Evolutionary conservation across 2,888 invertebrate species (phyloP).

Genomic region (Eumerus sabulonum): DNA sequence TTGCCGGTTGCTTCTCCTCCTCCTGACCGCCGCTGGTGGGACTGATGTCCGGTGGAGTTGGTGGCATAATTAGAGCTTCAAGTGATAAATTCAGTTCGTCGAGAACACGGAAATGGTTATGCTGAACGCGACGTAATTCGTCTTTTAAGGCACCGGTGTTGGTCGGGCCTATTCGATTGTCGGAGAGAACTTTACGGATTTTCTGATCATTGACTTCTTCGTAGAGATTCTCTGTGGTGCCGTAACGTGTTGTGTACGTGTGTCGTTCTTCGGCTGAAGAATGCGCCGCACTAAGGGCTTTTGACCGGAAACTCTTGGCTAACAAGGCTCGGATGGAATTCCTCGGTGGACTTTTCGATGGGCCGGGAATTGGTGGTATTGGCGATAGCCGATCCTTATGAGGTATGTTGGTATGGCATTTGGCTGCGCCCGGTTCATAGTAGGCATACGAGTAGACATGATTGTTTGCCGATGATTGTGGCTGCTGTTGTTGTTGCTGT

Average conservation of each 20-base stretch:
- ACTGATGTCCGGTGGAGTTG: conserved; percentile 79
- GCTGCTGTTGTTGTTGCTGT: conserved; percentile 70
- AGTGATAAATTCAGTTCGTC: conserved; percentile 92
- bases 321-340: conserved; percentile 77
- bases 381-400: conserved; percentile 73
- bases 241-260: conserved; percentile 88
- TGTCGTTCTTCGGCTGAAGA: conserved; percentile 80
- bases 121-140: conserved; percentile 90
- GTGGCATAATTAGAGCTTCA: conserved; percentile 94
- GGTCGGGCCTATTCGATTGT: conserved; percentile 83
- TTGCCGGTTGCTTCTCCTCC: conserved; percentile 80
- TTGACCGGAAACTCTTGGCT: conserved; percentile 77
- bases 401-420: conserved; percentile 83
- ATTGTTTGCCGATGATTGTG: conserved; percentile 73
- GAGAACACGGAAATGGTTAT: conserved; percentile 89
- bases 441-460: conserved; percentile 91
- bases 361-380: conserved; percentile 71
- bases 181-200: conserved; percentile 78
- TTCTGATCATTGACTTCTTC: conserved; percentile 79
- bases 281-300: conserved; percentile 74
- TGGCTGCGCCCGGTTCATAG: conserved; percentile 85
- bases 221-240: conserved; percentile 85
- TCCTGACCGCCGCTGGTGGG: conserved; percentile 79
- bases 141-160: conserved; percentile 88
- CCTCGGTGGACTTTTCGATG: conserved; percentile 77